Base-by-base conservation (phyloP, 2,113 vertebrate species). In the Barnardius zonarius region DNA sequence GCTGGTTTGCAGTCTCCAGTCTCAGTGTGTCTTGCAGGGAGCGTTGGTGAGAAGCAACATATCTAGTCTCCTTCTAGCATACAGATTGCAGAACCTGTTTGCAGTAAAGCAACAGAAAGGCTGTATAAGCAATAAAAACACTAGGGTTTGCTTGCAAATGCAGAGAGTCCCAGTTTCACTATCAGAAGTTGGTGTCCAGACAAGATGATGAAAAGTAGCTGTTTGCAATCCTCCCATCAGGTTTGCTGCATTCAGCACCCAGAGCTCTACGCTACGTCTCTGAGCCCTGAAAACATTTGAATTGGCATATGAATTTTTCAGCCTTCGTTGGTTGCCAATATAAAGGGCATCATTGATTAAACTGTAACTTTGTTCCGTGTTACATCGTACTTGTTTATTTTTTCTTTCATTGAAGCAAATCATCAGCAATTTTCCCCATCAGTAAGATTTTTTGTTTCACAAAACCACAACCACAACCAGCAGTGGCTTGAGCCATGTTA, bases 391-490 rank as follows among this genome's bases (percentile, higher is more conserved):
- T 88, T 91, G 90, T 95, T 92, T 92, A 73, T 95, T 96, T 97
- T 97, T 96, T 94, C 84, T 92, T 93, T 96, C 83, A 28, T 61
- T 93, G 83, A 94, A 96, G 88, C 92, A 93, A 94, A 96, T 95
- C 90, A 95, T 90, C 95, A 93, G 88, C 92, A 96, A 84, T 96
- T 96, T 97, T 93, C 92, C 59, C 92, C 86, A 92, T 91, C 88
- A 85, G 81, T 95, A 82, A 83, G 81, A 83, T 28, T 93, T 96
- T 97, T 95, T 96, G 83, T 96, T 93, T 93, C 51, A 28, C 77
- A 91, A 95, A 96, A 92, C 92, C 95, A 85, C 93, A 94, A 96
- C 91, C 95, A 90, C 92, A 95, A 92, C 92, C 94, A 96, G 81
- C 68, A 62, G 91, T 80, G 93, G 91, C 92, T 95, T 94, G 74